Base-by-base conservation (phyloP, 1,140 invertebrate genomes). In the Colletes latitarsis region DNA sequence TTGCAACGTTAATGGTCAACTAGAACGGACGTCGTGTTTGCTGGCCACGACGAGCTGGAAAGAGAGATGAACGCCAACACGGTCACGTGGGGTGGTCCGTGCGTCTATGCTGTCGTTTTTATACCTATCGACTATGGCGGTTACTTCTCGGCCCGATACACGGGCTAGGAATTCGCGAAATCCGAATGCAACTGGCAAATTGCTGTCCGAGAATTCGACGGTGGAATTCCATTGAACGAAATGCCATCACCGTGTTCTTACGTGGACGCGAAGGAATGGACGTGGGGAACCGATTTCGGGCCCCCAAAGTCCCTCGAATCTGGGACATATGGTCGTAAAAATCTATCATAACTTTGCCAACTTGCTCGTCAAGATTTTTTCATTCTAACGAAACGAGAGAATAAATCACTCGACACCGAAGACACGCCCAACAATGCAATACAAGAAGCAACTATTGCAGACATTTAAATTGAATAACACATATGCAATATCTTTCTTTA, bases 101-200 rank as follows among this genome's bases (percentile, higher is more conserved):
- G 82, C 80, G 82, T 81, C 89, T 87, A 89, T 86, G 83, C 82
- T 69, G 81, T 72, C 39, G 83, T 91, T 92, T 92, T 92, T 91
- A 66, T 57, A 43, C 17, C 63, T 77, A 81, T 90, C 88, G 80
- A 83, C 82, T 88, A 88, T 83, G 73, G 85, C 85, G 88, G 86
- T 91, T 90, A 89, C 76, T 79, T 84, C 83, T 73, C 78, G 73
- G 63, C 15, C 83, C 81, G 82, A 90, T 88, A 90, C 90, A 91
- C 87, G 78, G 89, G 86, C 90, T 92, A 92, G 90, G 89, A 92
- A 91, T 92, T 91, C 90, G 83, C 88, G 89, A 92, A 92, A 92
- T 91, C 87, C 88, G 86, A 92, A 91, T 82, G 88, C 91, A 91
- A 91, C 90, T 91, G 90, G 90, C 90, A 92, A 92, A 92, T 92